These are phyloP conservation scores for Byasa hedistus DNA, from an alignment of 2,888 invertebrate genomes.

Conservation along the genomic window DNA sequence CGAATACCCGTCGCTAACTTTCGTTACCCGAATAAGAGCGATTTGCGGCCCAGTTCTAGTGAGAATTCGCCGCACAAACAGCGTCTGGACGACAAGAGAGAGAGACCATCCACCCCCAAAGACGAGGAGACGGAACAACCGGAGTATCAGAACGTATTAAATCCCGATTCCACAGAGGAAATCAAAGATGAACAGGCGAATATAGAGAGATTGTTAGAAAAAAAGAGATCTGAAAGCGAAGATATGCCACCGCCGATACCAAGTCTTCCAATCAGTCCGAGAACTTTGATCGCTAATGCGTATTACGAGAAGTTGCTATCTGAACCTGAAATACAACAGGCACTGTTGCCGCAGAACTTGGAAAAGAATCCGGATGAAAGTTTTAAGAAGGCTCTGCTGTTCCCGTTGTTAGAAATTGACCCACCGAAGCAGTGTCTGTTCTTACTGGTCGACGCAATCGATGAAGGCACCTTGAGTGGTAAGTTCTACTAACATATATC, in stretches of 20 bases:
- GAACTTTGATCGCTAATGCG: slow-evolving; percentile 83
- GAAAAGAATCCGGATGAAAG: slow-evolving; percentile 95
- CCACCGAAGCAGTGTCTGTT: slow-evolving; percentile 92
- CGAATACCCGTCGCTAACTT: slow-evolving; percentile 74
- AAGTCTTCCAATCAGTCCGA: slow-evolving; percentile 70
- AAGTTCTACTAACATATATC: slow-evolving; percentile 30
- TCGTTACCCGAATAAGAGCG: slow-evolving; percentile 69
- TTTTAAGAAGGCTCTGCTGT: slow-evolving; percentile 91
- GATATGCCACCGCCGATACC: slow-evolving; percentile 74
- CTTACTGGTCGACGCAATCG: slow-evolving; percentile 94
- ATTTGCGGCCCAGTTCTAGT: slow-evolving; percentile 49
- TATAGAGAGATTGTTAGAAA: slow-evolving; percentile 46
- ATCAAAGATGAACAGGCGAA: slow-evolving; percentile 34
- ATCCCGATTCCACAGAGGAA: slow-evolving; percentile 38
- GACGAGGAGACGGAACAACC: slow-evolving; percentile 53
- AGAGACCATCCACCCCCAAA: slow-evolving; percentile 36
- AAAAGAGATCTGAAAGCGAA: slow-evolving; percentile 46
- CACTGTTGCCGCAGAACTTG: slow-evolving; percentile 88
- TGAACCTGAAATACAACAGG: slow-evolving; percentile 90
- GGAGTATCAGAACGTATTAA: slow-evolving; percentile 66
- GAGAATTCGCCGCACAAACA: slow-evolving; percentile 63
- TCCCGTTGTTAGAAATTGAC: slow-evolving; percentile 91
- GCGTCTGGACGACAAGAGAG: slow-evolving; percentile 34
- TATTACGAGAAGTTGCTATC: slow-evolving; percentile 87
- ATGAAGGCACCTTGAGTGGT: slow-evolving; percentile 80